A percentile compares a stretch with the other conserved stretches of the same genome.
Evolutionary conservation across 2,113 vertebrate species (phyloP).

Genomic region (Strix uralensis): DNA sequence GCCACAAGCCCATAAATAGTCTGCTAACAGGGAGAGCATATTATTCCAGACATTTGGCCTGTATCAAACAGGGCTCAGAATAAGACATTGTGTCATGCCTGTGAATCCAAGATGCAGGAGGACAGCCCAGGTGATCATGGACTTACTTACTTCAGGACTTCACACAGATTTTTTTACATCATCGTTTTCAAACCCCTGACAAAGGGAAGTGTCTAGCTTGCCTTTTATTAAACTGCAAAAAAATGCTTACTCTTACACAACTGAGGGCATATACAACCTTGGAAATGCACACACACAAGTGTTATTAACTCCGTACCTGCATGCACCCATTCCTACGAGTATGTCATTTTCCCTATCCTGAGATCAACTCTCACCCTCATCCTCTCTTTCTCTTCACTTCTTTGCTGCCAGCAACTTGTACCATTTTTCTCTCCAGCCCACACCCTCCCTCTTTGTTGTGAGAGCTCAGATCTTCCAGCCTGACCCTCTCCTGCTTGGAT

Average conservation of each 20-base stretch:
- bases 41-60: conserved; percentile 4
- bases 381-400: not conserved
- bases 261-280: not conserved
- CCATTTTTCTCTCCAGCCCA: not conserved
- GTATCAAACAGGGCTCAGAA: not conserved
- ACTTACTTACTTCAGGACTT: not conserved
- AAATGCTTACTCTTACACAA: not conserved
- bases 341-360: not conserved
- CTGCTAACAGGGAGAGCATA: not conserved
- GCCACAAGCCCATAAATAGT: not conserved
- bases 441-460: not conserved
- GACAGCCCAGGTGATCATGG: not conserved
- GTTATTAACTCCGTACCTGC: not conserved
- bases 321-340: rapidly evolving
- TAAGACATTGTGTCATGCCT: not conserved
- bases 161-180: not conserved
- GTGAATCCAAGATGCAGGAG: not conserved
- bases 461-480: not conserved
- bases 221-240: not conserved
- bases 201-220: not conserved
- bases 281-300: not conserved
- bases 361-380: not conserved
- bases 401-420: not conserved
- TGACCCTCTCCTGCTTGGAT: not conserved
- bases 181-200: not conserved